Evolutionary conservation across 2,113 vertebrate species (phyloP).

Genomic region (Vidua chalybeata): DNA sequence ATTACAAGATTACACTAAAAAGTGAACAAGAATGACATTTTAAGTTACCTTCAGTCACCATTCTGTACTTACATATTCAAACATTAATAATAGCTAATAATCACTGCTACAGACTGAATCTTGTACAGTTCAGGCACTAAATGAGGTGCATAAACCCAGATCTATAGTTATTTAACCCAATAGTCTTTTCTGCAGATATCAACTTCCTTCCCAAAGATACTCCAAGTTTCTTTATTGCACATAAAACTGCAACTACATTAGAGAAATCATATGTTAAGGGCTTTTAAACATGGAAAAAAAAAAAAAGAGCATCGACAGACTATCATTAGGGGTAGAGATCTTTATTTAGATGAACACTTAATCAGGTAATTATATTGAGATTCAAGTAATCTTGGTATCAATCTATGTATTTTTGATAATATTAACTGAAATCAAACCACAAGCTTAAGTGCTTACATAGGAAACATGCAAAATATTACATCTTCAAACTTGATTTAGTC

Average conservation of each 20-base stretch:
- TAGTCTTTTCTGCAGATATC: background rate
- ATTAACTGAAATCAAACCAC: background rate
- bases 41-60: background rate
- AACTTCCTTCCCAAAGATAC: background rate
- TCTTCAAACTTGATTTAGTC: background rate
- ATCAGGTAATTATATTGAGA: background rate
- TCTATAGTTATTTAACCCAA: background rate
- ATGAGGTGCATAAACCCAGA: background rate
- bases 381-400: background rate
- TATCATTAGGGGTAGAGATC: background rate
- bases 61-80: background rate
- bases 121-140: background rate
- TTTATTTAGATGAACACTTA: background rate
- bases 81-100: background rate
- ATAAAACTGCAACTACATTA: background rate
- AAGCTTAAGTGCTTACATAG: background rate
- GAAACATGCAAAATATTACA: background rate
- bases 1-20: background rate
- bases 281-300: background rate
- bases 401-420: background rate
- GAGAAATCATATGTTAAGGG: background rate
- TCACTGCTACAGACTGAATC: background rate
- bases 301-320: background rate
- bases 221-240: background rate
- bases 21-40: background rate